Conservation (phyloP, 2,797 vertebrate genomes). For the Oreortyx pictus region DNA sequence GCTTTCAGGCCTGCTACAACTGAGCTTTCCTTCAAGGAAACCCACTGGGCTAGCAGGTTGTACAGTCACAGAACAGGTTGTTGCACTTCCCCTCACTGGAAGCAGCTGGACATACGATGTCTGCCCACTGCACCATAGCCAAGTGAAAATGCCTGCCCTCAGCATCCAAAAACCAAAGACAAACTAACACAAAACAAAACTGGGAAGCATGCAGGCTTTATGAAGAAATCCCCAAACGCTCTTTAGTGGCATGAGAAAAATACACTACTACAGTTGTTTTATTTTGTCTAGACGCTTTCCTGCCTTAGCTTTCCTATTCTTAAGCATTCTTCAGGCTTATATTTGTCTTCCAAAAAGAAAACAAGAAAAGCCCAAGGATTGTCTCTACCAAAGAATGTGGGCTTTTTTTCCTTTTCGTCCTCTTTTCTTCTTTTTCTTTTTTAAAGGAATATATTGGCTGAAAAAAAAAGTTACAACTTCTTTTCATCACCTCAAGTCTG, state of each 20-base stretch:
- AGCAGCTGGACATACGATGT: no score
- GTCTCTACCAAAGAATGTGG: background rate
- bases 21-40: background rate
- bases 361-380: background rate
- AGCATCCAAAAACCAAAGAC: no score
- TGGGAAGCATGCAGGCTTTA: background rate
- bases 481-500: background rate
- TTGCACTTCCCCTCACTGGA: no score
- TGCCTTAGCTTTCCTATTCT: background rate
- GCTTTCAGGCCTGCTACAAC: background rate
- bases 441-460: background rate
- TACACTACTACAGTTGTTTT: background rate
- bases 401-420: background rate
- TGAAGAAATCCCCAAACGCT: background rate
- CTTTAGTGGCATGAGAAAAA: background rate
- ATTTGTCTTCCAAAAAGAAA: background rate
- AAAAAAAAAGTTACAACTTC: background rate
- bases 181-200: background rate
- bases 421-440: background rate
- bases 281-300: background rate
- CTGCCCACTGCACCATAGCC: background rate
- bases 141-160: background rate
- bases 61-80: background rate
- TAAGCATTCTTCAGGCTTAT: background rate
- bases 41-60: background rate